A percentile compares a stretch with the other conserved stretches of the same genome.
These are phyloP conservation scores for Hydrochoerus hydrochaeris DNA, from an alignment of 2,113 vertebrate species.

Conservation along the genomic window DNA sequence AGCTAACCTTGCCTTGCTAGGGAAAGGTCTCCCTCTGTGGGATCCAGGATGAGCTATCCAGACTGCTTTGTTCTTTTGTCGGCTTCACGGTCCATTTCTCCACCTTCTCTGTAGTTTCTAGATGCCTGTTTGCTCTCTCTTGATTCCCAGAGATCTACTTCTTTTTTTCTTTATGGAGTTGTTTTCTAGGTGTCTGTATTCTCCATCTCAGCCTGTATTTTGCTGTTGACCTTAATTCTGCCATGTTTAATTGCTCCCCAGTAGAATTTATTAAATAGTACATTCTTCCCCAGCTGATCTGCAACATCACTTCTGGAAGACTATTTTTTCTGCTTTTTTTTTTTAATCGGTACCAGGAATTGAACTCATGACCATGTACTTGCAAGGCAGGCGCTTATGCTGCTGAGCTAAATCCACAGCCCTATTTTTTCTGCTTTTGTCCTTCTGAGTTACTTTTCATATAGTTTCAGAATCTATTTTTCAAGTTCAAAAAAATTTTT, in stretches of 20 bases:
- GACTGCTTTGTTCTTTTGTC: neutral
- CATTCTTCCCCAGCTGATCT: neutral
- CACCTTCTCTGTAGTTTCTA: neutral
- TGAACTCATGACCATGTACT: too few species aligned
- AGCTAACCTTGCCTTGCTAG: neutral
- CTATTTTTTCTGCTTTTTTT: neutral
- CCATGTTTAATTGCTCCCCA: neutral
- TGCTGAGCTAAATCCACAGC: too few species aligned
- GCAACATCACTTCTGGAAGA: neutral
- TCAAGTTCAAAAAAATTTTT: neutral
- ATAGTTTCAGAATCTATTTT: slow-evolving; percentile 5
- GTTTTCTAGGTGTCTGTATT: neutral
- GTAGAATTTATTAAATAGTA: neutral
- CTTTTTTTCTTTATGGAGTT: neutral
- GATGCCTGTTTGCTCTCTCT: neutral
- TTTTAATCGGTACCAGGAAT: too few species aligned
- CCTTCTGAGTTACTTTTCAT: slow-evolving; percentile 40
- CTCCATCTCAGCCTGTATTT: neutral
- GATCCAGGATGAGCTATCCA: neutral
- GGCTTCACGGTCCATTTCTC: neutral
- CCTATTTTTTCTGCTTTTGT: neutral
- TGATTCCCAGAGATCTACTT: neutral
- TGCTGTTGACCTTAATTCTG: neutral
- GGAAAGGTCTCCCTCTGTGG: neutral
- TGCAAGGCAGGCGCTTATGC: too few species aligned